phyloP scores from a whole-genome alignment of 1,140 invertebrate genomes.

The Ceratosolen fusciceps region DNA sequence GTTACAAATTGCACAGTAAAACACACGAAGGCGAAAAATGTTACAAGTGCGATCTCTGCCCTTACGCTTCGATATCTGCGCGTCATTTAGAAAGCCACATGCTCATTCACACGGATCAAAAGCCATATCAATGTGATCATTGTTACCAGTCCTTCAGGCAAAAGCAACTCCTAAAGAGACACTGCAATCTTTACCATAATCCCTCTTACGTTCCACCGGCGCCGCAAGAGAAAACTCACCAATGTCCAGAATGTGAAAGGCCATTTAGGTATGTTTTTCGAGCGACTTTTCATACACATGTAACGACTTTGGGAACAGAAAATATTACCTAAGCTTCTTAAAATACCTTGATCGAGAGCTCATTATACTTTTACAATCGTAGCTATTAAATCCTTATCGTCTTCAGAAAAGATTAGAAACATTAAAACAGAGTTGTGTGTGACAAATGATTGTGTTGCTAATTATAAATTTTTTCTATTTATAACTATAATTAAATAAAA shows the following conservation, averaged over 20 bases:
- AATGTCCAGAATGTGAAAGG: constrained; percentile 89
- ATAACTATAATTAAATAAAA: not conserved
- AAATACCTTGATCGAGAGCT: not conserved
- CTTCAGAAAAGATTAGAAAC: not conserved
- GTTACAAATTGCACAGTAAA: constrained; percentile 81
- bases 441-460: not conserved
- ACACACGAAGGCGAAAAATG: constrained; percentile 98
- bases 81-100: constrained; percentile 96
- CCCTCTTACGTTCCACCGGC: constrained; percentile 90
- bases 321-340: not conserved
- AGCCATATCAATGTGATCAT: constrained; percentile 87
- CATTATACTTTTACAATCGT: not conserved
- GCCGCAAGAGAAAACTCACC: constrained; percentile 91
- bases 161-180: constrained; percentile 91
- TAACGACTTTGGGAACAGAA: not conserved
- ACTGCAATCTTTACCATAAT: constrained; percentile 95
- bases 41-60: constrained; percentile 95
- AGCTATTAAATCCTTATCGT: not conserved
- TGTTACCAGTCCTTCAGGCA: constrained; percentile 89
- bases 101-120: constrained; percentile 94
- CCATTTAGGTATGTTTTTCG: constrained; percentile 75
- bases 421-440: not conserved
- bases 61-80: constrained; percentile 93
- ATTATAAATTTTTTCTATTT: not conserved
- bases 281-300: not conserved